Evolutionary conservation across 2,797 vertebrate species (phyloP), one percentile per base, ranked within the genome.

Genomic region (Luscinia luscinia): DNA sequence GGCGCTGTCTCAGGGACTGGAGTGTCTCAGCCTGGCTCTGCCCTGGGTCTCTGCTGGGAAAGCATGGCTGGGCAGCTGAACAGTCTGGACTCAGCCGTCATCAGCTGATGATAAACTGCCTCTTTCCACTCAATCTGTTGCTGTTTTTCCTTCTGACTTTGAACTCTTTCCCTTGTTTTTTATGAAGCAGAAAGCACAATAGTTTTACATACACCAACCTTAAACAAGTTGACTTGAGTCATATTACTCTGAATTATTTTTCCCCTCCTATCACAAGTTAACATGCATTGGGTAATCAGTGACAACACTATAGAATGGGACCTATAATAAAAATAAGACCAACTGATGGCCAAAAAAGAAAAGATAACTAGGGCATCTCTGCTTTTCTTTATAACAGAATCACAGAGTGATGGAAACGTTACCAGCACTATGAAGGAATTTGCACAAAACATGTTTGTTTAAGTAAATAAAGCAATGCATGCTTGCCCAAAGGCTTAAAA

Each of bases 51-150:
- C 77, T 73, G 64, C n/a, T 87, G 49, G 55, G 87, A 88, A 89
- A 83, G 49, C 59, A 11, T 4, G 13, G n/a, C 1, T 74, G 73
- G 52, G 67, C 49, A 66, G 43, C 70, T 79, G 83, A 73, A n/a
- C 49, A 67, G 24, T 11, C 8, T 17, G 67, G 59, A 58, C 45
- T 79, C 72, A 79, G 58, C 57, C 9, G 0, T 68, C 87, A 86
- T 59, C 63, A 61, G 24, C 0, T 57, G 84, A 77, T 77, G 87
- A 77, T 69, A 34, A 89, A 86, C 61, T 46, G 32, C 63, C 45
- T 96, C 67, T 90, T 93, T 90, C 83, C 67, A 72, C 64, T 92
- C 68, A 72, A 6, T 80, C 77, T 90, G 63, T 51, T 89, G 38
- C 45, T 74, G 27, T 21, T 95, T 94, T 62, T 58, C 4, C 15